phyloP scores from a whole-genome alignment of 2,797 vertebrate species.

The Sebastolobus altivelis region DNA sequence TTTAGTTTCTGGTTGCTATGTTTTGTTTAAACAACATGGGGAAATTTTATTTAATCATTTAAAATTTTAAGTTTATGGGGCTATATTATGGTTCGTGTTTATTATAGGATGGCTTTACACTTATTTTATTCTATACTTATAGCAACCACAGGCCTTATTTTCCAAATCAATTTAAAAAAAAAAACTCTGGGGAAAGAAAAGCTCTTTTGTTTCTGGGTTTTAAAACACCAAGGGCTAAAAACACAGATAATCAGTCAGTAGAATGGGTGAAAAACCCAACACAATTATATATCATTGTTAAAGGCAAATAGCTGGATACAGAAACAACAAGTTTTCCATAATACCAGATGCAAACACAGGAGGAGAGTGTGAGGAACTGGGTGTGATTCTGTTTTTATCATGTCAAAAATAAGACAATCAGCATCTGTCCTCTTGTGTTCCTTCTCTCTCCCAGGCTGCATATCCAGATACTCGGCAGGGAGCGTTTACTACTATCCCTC shows the following conservation, averaged over 20 bases:
- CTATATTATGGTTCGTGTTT: not conserved
- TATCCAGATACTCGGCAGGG: constrained; percentile 98
- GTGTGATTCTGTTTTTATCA: not conserved
- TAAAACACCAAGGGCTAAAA: not conserved
- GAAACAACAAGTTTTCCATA: not conserved
- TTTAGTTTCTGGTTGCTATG: not conserved
- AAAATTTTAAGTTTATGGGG: not conserved
- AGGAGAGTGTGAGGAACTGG: not conserved
- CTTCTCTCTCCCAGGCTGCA: constrained; percentile 87
- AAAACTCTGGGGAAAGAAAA: not conserved
- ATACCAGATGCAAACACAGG: not conserved
- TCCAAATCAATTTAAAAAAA: not conserved
- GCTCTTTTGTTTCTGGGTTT: no score
- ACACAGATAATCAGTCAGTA: not conserved
- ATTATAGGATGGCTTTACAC: not conserved
- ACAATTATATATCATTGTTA: not conserved
- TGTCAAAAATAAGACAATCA: not conserved
- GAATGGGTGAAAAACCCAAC: not conserved
- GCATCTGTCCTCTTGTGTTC: not conserved
- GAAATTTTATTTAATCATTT: not conserved
- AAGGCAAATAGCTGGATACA: not conserved
- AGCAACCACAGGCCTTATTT: not conserved
- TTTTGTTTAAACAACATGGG: not conserved
- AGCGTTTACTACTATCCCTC: constrained; percentile 94
- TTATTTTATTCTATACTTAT: not conserved